A percentile compares a stretch with the other conserved stretches of the same genome.
Evolutionary conservation across 2,888 invertebrate genomes (phyloP).

Genomic region (Cantharis rustica): DNA sequence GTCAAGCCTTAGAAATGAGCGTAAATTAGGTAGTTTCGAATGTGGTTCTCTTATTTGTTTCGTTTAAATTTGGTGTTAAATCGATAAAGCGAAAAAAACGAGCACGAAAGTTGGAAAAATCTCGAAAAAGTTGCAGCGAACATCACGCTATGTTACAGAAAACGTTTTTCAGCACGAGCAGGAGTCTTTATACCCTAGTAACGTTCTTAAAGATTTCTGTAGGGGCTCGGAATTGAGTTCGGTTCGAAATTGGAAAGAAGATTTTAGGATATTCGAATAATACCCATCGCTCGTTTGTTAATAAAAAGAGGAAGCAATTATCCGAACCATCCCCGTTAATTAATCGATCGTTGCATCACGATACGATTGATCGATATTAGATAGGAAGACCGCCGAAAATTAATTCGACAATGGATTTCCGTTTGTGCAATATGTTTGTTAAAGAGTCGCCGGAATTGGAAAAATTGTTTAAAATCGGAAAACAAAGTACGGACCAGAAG

Average conservation of each 20-base stretch:
- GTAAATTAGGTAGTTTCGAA: neutral
- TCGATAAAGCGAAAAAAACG: conserved; percentile 7
- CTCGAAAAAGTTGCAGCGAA: conserved; percentile 1
- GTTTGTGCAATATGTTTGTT: neutral
- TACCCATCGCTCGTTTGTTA: neutral
- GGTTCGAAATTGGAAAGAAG: neutral
- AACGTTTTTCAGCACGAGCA: conserved; percentile 5
- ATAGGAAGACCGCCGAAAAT: neutral
- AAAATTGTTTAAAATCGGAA: neutral
- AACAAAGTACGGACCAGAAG: neutral
- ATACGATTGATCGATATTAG: neutral
- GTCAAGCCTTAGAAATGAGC: neutral
- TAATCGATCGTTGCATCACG: neutral
- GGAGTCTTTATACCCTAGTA: neutral
- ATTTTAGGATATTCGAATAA: neutral
- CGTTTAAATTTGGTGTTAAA: neutral
- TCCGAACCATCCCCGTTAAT: neutral
- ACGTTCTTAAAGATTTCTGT: neutral
- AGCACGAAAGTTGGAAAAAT: conserved; percentile 1
- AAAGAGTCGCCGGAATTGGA: neutral
- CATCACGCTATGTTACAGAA: conserved; percentile 12
- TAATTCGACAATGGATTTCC: neutral
- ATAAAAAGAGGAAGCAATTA: neutral
- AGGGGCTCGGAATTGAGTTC: neutral
- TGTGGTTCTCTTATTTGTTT: neutral